A percentile compares a stretch with the other conserved stretches of the same genome.
phyloP scores from a whole-genome alignment of 2,113 vertebrate species.

The Poicephalus meyeri region DNA sequence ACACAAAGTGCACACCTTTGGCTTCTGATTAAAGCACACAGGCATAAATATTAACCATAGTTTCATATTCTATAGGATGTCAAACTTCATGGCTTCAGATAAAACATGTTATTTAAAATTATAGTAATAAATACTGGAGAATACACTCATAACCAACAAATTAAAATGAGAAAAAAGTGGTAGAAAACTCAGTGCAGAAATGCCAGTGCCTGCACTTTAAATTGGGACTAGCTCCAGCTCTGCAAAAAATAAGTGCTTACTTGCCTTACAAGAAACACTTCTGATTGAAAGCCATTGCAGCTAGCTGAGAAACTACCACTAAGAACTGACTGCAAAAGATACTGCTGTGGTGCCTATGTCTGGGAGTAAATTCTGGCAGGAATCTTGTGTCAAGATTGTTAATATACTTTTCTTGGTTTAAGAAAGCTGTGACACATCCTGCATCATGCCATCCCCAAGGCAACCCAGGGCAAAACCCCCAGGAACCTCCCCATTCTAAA shows the following conservation, averaged over 20 bases:
- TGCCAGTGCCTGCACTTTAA: not conserved
- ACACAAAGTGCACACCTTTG: not conserved
- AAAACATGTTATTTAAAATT: not conserved
- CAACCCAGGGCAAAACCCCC: not conserved
- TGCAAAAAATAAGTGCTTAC: not conserved
- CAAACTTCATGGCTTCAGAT: not conserved
- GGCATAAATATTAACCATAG: not conserved
- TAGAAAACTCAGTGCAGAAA: not conserved
- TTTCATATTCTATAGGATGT: not conserved
- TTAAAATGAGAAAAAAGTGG: not conserved
- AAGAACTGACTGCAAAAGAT: not conserved
- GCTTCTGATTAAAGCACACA: not conserved
- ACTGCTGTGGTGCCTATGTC: not conserved
- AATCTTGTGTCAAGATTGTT: not conserved
- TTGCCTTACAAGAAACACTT: not conserved
- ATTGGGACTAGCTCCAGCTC: not conserved
- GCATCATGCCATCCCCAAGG: not conserved
- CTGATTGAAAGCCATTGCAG: not conserved
- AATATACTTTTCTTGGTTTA: not conserved
- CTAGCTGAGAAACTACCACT: not conserved
- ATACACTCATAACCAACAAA: not conserved
- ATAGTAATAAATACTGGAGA: not conserved
- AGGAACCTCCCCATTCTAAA: not conserved
- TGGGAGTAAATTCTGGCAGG: not conserved
- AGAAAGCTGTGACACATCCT: not conserved